Base-by-base conservation (phyloP, 1,140 invertebrate genomes). In the Tetraneura akinire region DNA sequence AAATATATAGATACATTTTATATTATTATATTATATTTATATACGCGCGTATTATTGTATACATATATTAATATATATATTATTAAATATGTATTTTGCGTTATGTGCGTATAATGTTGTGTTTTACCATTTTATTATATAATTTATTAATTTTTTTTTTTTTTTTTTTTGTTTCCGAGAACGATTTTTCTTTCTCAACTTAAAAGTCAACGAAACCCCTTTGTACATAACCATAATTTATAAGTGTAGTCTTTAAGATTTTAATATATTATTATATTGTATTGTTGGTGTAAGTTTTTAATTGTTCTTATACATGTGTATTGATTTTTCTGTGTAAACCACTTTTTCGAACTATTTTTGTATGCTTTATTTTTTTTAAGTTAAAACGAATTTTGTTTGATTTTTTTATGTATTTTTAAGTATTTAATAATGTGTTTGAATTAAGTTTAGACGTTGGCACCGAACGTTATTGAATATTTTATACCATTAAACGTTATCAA, bases 191-290 rank as follows among this genome's bases (percentile, higher is more conserved):
- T 82, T 68, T 82, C 64, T 62, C 55, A 45, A 55, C 26, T 57
- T 78, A 78, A n/a, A n/a, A 78, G 74, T 78, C 53, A 78, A 78
- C 53, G 51, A 76, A 78, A 78, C 32, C 49, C 55, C 21, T 57
- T n/a, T 71, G 74, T 78, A 78, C 55, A 78, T 78, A 78, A 78
- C 74, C 74, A 78, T 78, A 78, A 45, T 62, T 78, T 62, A 62
- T 78, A 78, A 78, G 55, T 23, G 45, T 42, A 78, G 4, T 9
- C 1, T 45, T 42, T 78, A 78, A 23, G 74, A 11, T 78, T 9
- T 21, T 26, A 26, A 55, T 74, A 62, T 42, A 60, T 78, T 60
- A 32, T 60, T 78, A n/a, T n/a, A n/a, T n/a, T n/a, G n/a, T 57
- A 51, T 60, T 78, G 21, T 78, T 78, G 55, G 53, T 78, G 53